Evolutionary conservation across 2,113 vertebrate species (phyloP).

Genomic region (Nothobranchius kuhntae): DNA sequence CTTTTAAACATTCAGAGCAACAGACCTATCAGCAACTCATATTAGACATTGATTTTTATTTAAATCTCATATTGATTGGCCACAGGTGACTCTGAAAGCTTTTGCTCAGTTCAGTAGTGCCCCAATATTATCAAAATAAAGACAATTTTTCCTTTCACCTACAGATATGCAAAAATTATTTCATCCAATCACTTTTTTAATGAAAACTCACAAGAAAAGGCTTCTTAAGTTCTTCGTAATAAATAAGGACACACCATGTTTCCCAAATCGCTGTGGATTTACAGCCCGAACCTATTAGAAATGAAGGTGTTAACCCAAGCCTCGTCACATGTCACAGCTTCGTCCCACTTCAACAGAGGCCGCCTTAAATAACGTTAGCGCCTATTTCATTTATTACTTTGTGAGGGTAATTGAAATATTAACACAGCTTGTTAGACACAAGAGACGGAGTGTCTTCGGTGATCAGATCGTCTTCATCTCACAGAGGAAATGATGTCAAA

Average conservation of each 20-base stretch:
- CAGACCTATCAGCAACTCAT: background rate
- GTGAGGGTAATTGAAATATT: constrained; percentile 79
- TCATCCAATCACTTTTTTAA: too few relatives aligned
- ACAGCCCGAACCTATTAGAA: constrained; percentile 21
- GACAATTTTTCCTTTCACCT: background rate
- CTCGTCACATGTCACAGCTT: constrained; percentile 39
- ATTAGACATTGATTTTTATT: constrained; percentile 1
- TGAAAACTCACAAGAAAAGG: too few relatives aligned
- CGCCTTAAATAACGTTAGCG: constrained; percentile 56
- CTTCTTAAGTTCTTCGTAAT: too few relatives aligned
- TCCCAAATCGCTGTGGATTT: constrained; percentile 19
- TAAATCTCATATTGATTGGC: constrained; percentile 1
- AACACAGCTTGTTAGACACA: constrained; percentile 57
- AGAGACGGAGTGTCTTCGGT: constrained; percentile 48
- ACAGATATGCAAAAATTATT: background rate
- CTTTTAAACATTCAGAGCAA: too few relatives aligned
- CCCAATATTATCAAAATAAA: background rate
- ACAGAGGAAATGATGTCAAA: constrained; percentile 62
- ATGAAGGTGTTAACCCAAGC: constrained; percentile 32
- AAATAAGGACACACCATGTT: background rate
- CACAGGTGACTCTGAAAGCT: too few relatives aligned
- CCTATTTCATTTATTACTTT: constrained; percentile 72
- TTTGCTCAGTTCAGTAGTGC: too few relatives aligned
- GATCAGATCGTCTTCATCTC: constrained; percentile 35
- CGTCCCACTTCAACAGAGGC: constrained; percentile 46